Evolutionary conservation across 1,140 invertebrate species (phyloP), one percentile per base, ranked within the genome.

Genomic region (Drosophila tsacasi): DNA sequence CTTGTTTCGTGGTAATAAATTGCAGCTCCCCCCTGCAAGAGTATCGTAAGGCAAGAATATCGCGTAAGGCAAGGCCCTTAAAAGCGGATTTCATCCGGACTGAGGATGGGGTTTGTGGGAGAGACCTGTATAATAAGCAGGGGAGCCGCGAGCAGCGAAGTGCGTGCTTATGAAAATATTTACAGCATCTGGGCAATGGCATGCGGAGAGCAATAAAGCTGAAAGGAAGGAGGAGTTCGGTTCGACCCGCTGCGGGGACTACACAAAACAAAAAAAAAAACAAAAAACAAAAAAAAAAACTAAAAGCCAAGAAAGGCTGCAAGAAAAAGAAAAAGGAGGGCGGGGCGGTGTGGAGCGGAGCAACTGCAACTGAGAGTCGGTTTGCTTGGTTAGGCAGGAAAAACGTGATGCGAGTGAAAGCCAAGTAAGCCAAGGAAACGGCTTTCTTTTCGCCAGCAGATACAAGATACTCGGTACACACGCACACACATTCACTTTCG

Each of bases 101-200:
- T 19, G 35, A 58, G 64, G 32, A 40, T n/a, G n/a, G n/a, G 47
- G 47, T 69, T 66, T 46, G 44, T 69, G 52, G 44, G 12, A 32
- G 23, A 37, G 37, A 71, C n/a, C 37, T 42, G 65, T 37, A 17
- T 57, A 21, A 37, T 30, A 39, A 59, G 66, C 35, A 15, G 37
- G 66, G 44, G 35, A 65, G 19, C 19, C 3, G 52, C 17, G 35
- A 25, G 35, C 15, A 25, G 35, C 21, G n/a, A 54, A 68, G 65
- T 59, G 69, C 67, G 69, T 72, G 69, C 61, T 76, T 83, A 71
- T 83, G 81, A 79, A 83, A 80, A 83, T 83, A 83, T 83, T 83
- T 83, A 83, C 81, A 80, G 76, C 81, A 76, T 66, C 76, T 83
- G 71, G 67, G 76, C 59, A 75, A 75, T 79, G 80, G 75, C 80